Conservation (phyloP, 2,888 invertebrate genomes). For the Trichopoda pennipes region DNA sequence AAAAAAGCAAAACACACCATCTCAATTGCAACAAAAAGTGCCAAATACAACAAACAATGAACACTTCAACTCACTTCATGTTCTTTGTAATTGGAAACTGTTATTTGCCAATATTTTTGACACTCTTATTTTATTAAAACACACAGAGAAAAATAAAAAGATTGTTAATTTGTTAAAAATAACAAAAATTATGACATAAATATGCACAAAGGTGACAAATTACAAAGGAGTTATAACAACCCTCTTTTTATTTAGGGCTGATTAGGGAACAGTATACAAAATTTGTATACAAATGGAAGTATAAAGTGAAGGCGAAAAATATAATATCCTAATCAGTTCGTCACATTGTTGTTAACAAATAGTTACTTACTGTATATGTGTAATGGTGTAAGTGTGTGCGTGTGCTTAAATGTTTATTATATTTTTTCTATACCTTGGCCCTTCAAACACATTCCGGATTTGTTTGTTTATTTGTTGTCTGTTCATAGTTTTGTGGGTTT, state of each 20-base stretch:
- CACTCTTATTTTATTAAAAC: slow-evolving; percentile 35
- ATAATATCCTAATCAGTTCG: slow-evolving; percentile 28
- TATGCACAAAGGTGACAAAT: slow-evolving; percentile 35
- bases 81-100: slow-evolving; percentile 65
- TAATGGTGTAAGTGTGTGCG: background rate
- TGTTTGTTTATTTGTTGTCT: slow-evolving; percentile 12
- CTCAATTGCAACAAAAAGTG: slow-evolving; percentile 57
- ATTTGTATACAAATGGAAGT: slow-evolving; percentile 16
- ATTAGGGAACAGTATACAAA: background rate
- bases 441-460: slow-evolving; percentile 16
- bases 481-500: slow-evolving; percentile 50
- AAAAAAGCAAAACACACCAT: background rate
- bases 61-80: slow-evolving; percentile 39
- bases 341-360: slow-evolving; percentile 44
- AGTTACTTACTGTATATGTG: no score
- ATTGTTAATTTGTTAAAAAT: slow-evolving; percentile 32
- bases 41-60: slow-evolving; percentile 23
- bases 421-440: background rate
- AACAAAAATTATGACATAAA: slow-evolving; percentile 43
- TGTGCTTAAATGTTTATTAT: background rate
- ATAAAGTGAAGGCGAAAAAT: background rate
- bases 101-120: slow-evolving; percentile 64
- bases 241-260: slow-evolving; percentile 30
- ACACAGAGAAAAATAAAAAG: background rate
- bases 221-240: slow-evolving; percentile 40